Percentiles rank a stretch among this genome's conserved stretches.
These are phyloP conservation scores for Nerophis ophidion DNA, from an alignment of 2,113 vertebrate genomes.

Conservation along the genomic window DNA sequence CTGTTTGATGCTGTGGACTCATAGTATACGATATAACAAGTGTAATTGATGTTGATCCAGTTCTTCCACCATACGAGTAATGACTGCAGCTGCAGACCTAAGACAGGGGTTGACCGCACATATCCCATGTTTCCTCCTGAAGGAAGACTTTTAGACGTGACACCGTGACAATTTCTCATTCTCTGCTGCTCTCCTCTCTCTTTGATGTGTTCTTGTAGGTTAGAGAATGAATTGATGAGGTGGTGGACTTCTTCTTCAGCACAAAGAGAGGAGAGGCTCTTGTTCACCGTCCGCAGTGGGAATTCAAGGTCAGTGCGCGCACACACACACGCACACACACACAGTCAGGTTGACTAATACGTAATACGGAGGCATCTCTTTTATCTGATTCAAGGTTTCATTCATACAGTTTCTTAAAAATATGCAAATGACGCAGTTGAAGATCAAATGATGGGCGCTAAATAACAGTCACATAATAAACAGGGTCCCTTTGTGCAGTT, in stretches of 20 bases:
- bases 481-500: not conserved
- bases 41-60: not conserved
- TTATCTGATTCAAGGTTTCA: too few relatives aligned
- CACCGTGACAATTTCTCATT: slow-evolving; percentile 26
- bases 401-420: not conserved
- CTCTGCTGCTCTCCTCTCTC: slow-evolving; percentile 16
- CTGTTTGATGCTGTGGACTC: too few relatives aligned
- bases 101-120: not conserved
- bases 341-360: not conserved
- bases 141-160: slow-evolving; percentile 13
- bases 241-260: slow-evolving; percentile 45
- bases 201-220: slow-evolving; percentile 51
- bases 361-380: too few relatives aligned
- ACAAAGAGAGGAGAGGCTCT: slow-evolving; percentile 35
- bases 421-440: not conserved
- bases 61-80: not conserved
- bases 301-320: slow-evolving; percentile 65
- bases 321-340: not conserved
- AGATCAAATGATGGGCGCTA: not conserved
- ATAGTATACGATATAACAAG: not conserved
- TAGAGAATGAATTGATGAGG: slow-evolving; percentile 63
- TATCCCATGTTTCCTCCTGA: not conserved
- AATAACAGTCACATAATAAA: not conserved
- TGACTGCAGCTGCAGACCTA: slow-evolving; percentile 1
- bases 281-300: slow-evolving; percentile 57